Conservation (phyloP, 2,797 vertebrate genomes). For the Tinamus major region DNA sequence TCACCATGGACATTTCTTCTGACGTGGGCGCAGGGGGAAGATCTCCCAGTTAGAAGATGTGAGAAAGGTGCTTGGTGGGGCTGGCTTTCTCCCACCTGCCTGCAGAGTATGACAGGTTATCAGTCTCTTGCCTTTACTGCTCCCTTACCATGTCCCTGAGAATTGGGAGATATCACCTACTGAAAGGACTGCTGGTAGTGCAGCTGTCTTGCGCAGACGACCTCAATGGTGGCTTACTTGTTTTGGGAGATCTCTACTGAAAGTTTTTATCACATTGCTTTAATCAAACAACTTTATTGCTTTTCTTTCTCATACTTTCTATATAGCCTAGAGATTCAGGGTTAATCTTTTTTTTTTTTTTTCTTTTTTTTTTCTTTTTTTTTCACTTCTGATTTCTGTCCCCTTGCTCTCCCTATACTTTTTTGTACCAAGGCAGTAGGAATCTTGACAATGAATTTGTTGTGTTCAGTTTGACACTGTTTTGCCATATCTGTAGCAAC, state of each 20-base stretch:
- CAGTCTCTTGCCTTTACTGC: background rate
- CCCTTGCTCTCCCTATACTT: background rate
- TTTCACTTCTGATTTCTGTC: background rate
- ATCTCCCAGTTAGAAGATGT: background rate
- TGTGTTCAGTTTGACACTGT: background rate
- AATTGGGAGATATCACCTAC: background rate
- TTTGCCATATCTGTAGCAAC: background rate
- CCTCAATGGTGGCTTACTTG: background rate
- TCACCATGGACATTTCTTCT: background rate
- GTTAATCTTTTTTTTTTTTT: background rate
- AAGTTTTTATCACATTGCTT: background rate
- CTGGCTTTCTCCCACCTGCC: background rate
- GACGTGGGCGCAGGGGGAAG: accelerated
- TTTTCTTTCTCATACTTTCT: background rate
- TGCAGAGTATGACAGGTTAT: accelerated
- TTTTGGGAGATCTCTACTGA: background rate
- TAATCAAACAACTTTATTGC: background rate
- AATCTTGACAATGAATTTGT: background rate
- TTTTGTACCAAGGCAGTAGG: background rate
- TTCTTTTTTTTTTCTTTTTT: background rate
- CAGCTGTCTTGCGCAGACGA: background rate
- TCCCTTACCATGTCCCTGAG: background rate
- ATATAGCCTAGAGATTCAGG: background rate
- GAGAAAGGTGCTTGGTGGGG: background rate
- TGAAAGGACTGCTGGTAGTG: background rate